Conservation (phyloP, 2,113 vertebrate species). For the Microtus oregoni region DNA sequence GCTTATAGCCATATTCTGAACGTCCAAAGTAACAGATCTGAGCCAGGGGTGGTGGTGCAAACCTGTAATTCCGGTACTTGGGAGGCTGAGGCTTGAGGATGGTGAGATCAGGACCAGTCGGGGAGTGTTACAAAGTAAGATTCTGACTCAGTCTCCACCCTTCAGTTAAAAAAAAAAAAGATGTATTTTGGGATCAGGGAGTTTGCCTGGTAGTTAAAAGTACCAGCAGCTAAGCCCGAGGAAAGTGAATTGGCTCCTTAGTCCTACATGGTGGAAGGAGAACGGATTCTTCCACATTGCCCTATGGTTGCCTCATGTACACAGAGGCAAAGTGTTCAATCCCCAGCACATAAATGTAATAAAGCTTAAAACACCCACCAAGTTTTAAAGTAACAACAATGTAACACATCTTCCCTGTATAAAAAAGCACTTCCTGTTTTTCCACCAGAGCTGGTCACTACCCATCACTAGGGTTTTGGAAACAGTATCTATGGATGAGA, state of each 20-base stretch:
- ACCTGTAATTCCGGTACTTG: neutral
- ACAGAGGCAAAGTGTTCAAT: neutral
- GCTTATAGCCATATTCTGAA: neutral
- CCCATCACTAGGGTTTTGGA: neutral
- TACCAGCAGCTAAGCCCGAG: neutral
- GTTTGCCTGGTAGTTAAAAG: neutral
- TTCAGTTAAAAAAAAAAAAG: neutral
- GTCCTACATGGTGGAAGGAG: too few relatives aligned
- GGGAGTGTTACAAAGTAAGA: neutral
- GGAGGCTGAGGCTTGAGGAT: neutral
- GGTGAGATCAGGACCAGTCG: neutral
- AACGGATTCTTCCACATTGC: neutral
- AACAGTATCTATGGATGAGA: neutral
- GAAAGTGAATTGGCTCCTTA: neutral
- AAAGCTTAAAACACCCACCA: neutral
- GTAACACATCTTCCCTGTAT: neutral
- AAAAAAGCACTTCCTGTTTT: neutral
- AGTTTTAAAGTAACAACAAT: neutral
- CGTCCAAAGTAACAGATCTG: neutral
- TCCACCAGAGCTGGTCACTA: neutral
- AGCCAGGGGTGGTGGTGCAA: neutral
- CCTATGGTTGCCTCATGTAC: too few relatives aligned
- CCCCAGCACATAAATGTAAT: neutral
- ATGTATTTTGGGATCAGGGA: neutral
- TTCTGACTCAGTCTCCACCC: neutral